Conservation (phyloP, 2,888 invertebrate genomes). For the Melanophora roralis region DNA sequence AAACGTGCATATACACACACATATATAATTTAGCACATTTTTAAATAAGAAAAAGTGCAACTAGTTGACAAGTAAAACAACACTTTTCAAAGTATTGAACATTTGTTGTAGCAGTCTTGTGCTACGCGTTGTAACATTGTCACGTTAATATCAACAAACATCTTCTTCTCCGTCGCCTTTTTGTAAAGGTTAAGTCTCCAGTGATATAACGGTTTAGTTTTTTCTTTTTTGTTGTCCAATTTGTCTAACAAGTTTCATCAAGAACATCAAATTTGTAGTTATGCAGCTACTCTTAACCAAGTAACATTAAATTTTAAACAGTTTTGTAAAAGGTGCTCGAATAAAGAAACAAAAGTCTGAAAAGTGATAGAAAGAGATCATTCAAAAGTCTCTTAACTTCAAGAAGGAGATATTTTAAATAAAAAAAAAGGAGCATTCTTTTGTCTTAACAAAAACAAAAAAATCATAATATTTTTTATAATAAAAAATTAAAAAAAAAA, state of each 20-base stretch:
- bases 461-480: not conserved
- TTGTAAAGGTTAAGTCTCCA: not conserved
- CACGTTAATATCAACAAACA: slow-evolving; percentile 46
- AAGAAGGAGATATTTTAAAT: too few relatives aligned
- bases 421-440: too few relatives aligned
- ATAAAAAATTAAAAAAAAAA: too few relatives aligned
- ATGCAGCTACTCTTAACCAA: not conserved
- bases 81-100: slow-evolving; percentile 46
- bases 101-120: slow-evolving; percentile 55
- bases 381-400: too few relatives aligned
- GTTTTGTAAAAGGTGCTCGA: not conserved
- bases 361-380: not conserved
- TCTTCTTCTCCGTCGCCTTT: not conserved
- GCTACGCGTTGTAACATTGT: slow-evolving; percentile 60
- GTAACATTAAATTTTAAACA: not conserved
- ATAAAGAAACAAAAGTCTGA: not conserved
- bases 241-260: not conserved
- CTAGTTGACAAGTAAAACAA: slow-evolving; percentile 10
- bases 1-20: slow-evolving; percentile 36
- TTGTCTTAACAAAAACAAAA: too few relatives aligned
- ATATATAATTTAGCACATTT: slow-evolving; percentile 25
- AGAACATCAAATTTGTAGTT: not conserved
- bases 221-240: not conserved
- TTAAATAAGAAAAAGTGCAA: slow-evolving; percentile 21
- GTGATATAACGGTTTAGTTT: not conserved